A percentile compares a stretch with the other conserved stretches of the same genome.
Conservation (phyloP, 2,888 invertebrate species). For the Hipparchia sbordonii region DNA sequence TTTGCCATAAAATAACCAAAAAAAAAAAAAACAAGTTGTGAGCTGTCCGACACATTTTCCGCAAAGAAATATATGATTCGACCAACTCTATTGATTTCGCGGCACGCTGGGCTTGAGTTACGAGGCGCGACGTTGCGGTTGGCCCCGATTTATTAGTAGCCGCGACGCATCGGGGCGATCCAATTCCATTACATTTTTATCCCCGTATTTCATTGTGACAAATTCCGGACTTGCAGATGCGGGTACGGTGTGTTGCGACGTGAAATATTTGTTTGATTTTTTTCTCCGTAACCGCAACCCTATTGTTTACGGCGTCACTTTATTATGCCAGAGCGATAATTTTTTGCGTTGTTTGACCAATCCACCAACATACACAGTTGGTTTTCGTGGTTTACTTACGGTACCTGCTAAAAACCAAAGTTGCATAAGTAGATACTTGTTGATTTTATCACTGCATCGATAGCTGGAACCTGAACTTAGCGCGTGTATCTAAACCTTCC, state of each 20-base stretch:
- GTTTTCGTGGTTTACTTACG: slow-evolving; percentile 1
- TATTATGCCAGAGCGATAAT: slow-evolving; percentile 20
- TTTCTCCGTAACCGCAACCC: slow-evolving; percentile 46
- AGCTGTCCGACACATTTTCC: slow-evolving; percentile 19
- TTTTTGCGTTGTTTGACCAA: slow-evolving; percentile 21
- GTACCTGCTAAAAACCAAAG: background rate
- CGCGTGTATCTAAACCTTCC: too few relatives aligned
- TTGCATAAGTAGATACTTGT: too few relatives aligned
- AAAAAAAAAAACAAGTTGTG: background rate
- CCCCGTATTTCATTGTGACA: slow-evolving; percentile 70
- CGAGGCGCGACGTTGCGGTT: slow-evolving; percentile 60
- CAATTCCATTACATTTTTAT: slow-evolving; percentile 63
- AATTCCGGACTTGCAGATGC: slow-evolving; percentile 62
- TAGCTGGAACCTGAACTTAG: too few relatives aligned
- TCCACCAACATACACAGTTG: background rate
- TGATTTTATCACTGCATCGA: too few relatives aligned
- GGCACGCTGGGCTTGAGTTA: slow-evolving; percentile 77
- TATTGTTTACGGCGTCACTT: slow-evolving; percentile 41
- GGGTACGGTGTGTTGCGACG: slow-evolving; percentile 50
- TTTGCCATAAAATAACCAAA: background rate
- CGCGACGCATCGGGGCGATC: slow-evolving; percentile 63
- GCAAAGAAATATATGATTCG: slow-evolving; percentile 33
- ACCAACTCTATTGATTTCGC: slow-evolving; percentile 77
- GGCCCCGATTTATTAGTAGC: slow-evolving; percentile 77
- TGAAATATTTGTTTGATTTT: slow-evolving; percentile 41